These are phyloP conservation scores for Thermophis baileyi DNA, from an alignment of 2,113 vertebrate species.

Conservation along the genomic window DNA sequence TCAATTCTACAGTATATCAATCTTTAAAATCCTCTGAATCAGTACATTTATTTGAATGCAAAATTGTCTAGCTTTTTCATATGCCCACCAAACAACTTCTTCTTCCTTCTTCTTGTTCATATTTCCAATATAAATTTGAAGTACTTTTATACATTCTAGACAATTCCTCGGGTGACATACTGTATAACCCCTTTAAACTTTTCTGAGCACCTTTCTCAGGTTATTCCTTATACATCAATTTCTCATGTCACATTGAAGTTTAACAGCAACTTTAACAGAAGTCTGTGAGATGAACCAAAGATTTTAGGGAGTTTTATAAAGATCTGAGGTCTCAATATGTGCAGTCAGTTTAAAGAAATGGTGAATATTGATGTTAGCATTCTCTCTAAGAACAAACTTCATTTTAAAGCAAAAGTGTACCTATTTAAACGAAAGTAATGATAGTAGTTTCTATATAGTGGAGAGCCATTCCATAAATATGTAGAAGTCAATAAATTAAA, in stretches of 20 bases:
- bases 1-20: background rate
- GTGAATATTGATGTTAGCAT: background rate
- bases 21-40: background rate
- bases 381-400: background rate
- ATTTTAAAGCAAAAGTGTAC: background rate
- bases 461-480: background rate
- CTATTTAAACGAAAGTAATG: background rate
- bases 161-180: background rate
- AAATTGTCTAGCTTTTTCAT: background rate
- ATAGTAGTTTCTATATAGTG: background rate
- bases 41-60: background rate
- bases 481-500: background rate
- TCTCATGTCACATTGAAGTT: background rate
- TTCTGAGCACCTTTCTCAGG: background rate
- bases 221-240: background rate
- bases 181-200: background rate
- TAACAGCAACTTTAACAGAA: background rate
- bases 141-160: background rate
- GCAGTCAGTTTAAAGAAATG: background rate
- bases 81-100: background rate
- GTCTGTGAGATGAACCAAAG: background rate
- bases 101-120: background rate
- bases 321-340: background rate
- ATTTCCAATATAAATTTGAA: background rate
- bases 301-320: background rate